These are phyloP conservation scores for Fregata magnificens DNA, from an alignment of 2,113 vertebrate genomes.

Conservation along the genomic window DNA sequence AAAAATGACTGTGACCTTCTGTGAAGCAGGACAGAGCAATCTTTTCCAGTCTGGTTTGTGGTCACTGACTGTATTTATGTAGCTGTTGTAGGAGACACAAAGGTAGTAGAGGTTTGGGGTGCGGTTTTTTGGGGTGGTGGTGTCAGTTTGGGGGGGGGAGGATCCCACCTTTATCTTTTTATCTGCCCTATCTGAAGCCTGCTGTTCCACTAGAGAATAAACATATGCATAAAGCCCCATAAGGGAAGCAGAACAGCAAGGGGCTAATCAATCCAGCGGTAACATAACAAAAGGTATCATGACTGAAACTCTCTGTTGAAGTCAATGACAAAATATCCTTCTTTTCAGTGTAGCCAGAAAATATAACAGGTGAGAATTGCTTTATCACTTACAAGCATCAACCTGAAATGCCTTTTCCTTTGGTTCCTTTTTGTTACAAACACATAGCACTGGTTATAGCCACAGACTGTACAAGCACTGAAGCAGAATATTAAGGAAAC, in stretches of 20 bases:
- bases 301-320: neutral
- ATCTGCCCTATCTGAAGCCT: neutral
- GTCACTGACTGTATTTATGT: neutral
- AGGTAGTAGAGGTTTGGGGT: neutral
- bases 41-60: neutral
- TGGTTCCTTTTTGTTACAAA: neutral
- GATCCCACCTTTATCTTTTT: neutral
- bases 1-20: neutral
- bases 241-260: neutral
- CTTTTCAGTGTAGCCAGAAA: neutral
- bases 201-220: neutral
- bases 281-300: neutral
- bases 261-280: neutral
- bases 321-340: neutral
- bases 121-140: accelerated
- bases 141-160: neutral
- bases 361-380: neutral
- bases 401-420: neutral
- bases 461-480: neutral
- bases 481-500: neutral
- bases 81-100: neutral
- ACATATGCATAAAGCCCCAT: neutral
- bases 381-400: neutral
- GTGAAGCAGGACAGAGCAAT: neutral
- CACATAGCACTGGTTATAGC: neutral